These are phyloP conservation scores for Trichomalopsis sarcophagae DNA, from an alignment of 1,140 invertebrate species.

Conservation along the genomic window DNA sequence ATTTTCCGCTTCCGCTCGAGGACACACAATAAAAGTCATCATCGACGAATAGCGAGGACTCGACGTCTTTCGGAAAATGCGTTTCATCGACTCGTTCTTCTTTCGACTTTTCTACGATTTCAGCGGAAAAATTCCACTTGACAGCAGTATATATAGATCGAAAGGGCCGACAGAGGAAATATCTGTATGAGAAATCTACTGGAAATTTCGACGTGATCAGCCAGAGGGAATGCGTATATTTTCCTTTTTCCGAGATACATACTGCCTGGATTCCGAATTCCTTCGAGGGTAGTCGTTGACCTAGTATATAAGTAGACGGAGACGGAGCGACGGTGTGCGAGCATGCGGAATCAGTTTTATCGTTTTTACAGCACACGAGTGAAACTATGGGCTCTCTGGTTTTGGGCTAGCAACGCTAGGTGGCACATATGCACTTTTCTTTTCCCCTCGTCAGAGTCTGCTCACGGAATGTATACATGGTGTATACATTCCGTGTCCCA, in stretches of 20 bases:
- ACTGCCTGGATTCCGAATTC: neutral
- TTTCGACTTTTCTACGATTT: neutral
- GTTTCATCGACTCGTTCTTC: neutral
- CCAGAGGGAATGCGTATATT: constrained; percentile 4
- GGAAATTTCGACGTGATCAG: constrained; percentile 33
- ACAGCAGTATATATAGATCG: neutral
- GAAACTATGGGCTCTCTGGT: too few relatives aligned
- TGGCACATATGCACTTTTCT: neutral
- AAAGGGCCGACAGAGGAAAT: neutral
- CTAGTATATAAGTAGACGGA: neutral
- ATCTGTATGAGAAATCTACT: constrained; percentile 19
- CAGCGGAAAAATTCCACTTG: neutral
- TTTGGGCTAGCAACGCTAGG: neutral
- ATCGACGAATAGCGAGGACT: neutral
- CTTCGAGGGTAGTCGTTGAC: constrained; percentile 12
- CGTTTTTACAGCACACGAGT: too few relatives aligned
- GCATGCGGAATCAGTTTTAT: too few relatives aligned
- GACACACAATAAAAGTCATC: neutral
- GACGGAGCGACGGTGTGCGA: too few relatives aligned
- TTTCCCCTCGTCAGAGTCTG: too few relatives aligned
- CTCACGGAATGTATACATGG: too few relatives aligned
- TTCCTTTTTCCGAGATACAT: constrained; percentile 8
- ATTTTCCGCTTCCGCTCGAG: neutral
- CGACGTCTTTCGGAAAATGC: neutral
- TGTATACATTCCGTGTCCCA: too few relatives aligned